Evolutionary conservation across 2,888 invertebrate species (phyloP).

Genomic region (Drosophila glabriapex): DNA sequence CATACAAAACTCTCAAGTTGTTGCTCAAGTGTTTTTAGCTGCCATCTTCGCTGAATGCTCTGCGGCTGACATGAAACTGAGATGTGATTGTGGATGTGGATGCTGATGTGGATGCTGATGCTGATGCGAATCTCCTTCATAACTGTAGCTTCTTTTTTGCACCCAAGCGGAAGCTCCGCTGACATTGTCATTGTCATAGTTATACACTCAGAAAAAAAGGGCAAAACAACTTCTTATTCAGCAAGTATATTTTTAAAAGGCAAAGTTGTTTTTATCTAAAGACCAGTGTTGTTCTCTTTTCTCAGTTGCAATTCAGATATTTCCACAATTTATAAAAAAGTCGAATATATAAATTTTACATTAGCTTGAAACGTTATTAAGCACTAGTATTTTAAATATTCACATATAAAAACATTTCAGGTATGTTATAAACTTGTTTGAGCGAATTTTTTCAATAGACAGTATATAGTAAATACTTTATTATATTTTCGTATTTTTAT

Average conservation of each 20-base stretch:
- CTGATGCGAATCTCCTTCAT: constrained; percentile 36
- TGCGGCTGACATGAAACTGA: constrained; percentile 37
- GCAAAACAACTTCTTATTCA: neutral
- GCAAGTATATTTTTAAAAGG: neutral
- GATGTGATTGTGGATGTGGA: constrained; percentile 34
- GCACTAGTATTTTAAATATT: too few species aligned
- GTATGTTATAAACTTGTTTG: neutral
- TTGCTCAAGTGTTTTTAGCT: constrained; percentile 71
- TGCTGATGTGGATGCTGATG: constrained; percentile 2
- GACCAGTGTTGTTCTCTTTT: too few species aligned
- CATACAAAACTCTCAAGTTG: constrained; percentile 57
- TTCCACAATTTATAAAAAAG: too few species aligned
- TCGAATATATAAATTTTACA: too few species aligned
- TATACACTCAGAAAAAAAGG: constrained; percentile 1
- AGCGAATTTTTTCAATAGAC: too few species aligned
- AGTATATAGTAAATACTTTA: too few species aligned
- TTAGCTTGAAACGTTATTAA: too few species aligned
- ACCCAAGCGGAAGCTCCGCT: neutral
- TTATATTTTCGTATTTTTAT: too few species aligned
- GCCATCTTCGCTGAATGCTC: constrained; percentile 45
- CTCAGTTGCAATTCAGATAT: too few species aligned
- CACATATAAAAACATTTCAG: neutral
- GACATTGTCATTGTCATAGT: constrained; percentile 56
- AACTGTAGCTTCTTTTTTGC: constrained; percentile 45
- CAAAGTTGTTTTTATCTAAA: neutral